phyloP scores from a whole-genome alignment of 2,113 vertebrate species.

The human (Homo sapiens) region DNA sequence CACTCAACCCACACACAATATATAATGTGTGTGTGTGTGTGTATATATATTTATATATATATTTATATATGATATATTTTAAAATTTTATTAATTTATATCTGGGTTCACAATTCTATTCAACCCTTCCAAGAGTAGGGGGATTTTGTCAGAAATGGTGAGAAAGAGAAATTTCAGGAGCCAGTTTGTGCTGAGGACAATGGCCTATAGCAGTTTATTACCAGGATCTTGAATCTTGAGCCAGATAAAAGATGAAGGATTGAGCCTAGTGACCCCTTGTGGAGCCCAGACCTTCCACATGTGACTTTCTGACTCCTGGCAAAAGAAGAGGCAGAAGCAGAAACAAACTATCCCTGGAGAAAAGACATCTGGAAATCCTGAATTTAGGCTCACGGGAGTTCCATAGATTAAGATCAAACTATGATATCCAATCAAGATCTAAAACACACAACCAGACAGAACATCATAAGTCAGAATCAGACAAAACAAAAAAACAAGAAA shows the following conservation, averaged over 20 bases:
- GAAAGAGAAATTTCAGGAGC: neutral
- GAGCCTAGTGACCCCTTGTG: neutral
- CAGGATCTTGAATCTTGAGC: neutral
- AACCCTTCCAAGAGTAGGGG: neutral
- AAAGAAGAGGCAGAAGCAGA: neutral
- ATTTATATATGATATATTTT: neutral
- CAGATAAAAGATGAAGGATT: neutral
- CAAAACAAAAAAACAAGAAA: neutral
- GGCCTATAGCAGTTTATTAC: accelerated
- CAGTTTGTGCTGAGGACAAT: neutral
- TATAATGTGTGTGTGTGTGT: neutral
- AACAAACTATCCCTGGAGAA: neutral
- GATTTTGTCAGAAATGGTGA: neutral
- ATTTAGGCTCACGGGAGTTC: neutral
- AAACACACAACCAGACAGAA: neutral
- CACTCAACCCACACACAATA: neutral
- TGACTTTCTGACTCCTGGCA: neutral
- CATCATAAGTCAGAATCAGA: neutral
- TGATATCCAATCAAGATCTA: neutral
- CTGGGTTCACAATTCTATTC: neutral
- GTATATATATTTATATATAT: too few relatives aligned
- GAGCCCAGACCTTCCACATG: neutral
- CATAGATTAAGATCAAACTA: neutral
- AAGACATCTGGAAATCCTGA: neutral
- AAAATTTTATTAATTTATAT: neutral